Percentiles rank a stretch among this genome's conserved stretches.
These are phyloP conservation scores for Conus canariensis DNA, from an alignment of 2,888 invertebrate species.

Conservation along the genomic window DNA sequence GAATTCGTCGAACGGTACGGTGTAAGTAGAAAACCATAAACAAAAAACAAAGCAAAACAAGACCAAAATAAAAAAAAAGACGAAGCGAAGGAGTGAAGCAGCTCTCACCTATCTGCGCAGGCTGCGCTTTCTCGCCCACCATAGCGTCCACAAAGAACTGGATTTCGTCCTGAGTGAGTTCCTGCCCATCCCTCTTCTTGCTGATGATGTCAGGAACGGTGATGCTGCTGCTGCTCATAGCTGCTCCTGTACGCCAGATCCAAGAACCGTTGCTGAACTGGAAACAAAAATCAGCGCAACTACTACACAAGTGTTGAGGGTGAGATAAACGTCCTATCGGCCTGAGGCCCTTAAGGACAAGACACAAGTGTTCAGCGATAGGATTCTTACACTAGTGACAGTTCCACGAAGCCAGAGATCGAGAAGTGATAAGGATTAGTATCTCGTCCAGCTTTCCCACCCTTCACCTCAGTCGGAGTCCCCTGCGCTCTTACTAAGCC, in stretches of 20 bases:
- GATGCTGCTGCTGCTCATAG: background rate
- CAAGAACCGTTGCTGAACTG: background rate
- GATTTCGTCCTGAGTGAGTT: constrained; percentile 41
- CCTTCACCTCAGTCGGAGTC: too few relatives aligned
- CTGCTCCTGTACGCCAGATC: background rate
- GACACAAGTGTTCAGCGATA: too few relatives aligned
- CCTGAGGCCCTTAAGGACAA: too few relatives aligned
- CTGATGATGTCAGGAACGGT: constrained; percentile 41
- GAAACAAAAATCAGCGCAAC: background rate
- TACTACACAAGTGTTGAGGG: too few relatives aligned
- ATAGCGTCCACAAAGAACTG: constrained; percentile 40
- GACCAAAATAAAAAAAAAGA: background rate
- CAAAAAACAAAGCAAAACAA: too few relatives aligned
- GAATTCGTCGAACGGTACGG: too few relatives aligned
- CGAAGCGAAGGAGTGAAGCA: background rate
- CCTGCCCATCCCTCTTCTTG: constrained; percentile 44
- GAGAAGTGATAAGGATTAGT: too few relatives aligned
- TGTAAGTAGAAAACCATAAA: too few relatives aligned
- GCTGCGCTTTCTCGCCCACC: constrained; percentile 9
- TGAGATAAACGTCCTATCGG: too few relatives aligned
- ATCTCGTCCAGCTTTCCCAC: too few relatives aligned
- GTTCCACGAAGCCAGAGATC: background rate
- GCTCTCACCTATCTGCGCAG: background rate
- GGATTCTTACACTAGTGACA: background rate
- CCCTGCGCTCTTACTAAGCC: too few relatives aligned